Base-by-base conservation (phyloP, 2,888 invertebrate genomes). In the Agrotis exclamationis region DNA sequence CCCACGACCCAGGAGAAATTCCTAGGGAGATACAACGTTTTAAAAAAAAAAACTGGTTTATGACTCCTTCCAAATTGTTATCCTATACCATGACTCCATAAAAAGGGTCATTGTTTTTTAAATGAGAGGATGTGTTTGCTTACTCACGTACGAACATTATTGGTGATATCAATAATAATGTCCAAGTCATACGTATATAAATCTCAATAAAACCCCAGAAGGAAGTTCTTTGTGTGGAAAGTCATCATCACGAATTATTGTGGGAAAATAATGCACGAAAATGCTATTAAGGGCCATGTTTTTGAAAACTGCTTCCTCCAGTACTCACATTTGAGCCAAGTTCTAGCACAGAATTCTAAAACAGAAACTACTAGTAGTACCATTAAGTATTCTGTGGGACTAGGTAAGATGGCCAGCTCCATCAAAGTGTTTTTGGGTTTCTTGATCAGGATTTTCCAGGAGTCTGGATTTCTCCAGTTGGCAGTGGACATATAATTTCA, bases 161-260 rank as follows among this genome's bases (percentile, higher is more conserved):
- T 70, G 44, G 33, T 70, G 48, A 70, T 54, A 56, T 20, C 50
- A 65, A 71, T 65, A 65, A 71, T 65, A 64, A 74, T 50, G 48
- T 54, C 3, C 28, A 24, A 63, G 76, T 80, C 76, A 64, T 66
- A n/a, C n/a, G n/a, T n/a, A n/a, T n/a, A 68, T 79, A 65, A 67
- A 74, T 79, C 66, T 64, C 62, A 58, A 67, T 80, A 51, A 50
- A 79, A n/a, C 6, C 33, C 24, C 6, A 45, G 33, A 64, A 69
- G 56, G 63, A 76, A 62, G 71, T 81, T 62, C 70, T 70, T 76
- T 76, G 81, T 76, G 56, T 60, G 22, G 22, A 64, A 60, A 60
- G 18, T 56, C 39, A 39, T 39, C 39, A 39, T 39, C 4, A 2
- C 18, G 50, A 45, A 64, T 60, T 67, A 64, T 60, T 67, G 24